Evolutionary conservation across 1,140 invertebrate genomes (phyloP).

Genomic region (Caenorhabditis brenneri): DNA sequence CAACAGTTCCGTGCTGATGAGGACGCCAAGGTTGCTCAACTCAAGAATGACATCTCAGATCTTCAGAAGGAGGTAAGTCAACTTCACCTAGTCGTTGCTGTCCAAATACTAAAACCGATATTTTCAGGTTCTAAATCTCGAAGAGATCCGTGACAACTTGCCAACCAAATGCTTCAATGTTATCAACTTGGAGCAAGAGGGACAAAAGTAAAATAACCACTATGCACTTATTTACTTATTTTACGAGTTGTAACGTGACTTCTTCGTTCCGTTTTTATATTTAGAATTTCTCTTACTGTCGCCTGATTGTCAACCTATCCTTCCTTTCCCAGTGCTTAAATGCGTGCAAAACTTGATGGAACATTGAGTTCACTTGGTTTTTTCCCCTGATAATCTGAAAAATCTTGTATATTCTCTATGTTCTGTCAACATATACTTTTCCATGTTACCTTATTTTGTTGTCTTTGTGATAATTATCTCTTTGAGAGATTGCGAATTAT

Average conservation of each 20-base stretch:
- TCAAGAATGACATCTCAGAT: slow-evolving; percentile 58
- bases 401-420: too few relatives aligned
- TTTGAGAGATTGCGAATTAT: background rate
- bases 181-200: slow-evolving; percentile 68
- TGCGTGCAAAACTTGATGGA: background rate
- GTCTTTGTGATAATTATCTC: background rate
- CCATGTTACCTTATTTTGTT: background rate
- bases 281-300: background rate
- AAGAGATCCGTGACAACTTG: slow-evolving; percentile 62
- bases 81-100: background rate
- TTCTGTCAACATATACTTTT: background rate
- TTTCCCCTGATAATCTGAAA: too few relatives aligned
- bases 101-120: background rate
- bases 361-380: background rate
- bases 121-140: slow-evolving; percentile 58
- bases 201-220: slow-evolving; percentile 60
- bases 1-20: slow-evolving; percentile 48
- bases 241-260: background rate
- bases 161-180: slow-evolving; percentile 66
- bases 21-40: slow-evolving; percentile 49
- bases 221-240: background rate
- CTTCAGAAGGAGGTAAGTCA: slow-evolving; percentile 60
- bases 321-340: slow-evolving; percentile 4
- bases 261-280: too few relatives aligned
- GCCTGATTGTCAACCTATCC: background rate